A percentile compares a stretch with the other conserved stretches of the same genome.
These are phyloP conservation scores for Rousettus madagascariensis DNA, from an alignment of 2,797 vertebrate species.

Conservation along the genomic window DNA sequence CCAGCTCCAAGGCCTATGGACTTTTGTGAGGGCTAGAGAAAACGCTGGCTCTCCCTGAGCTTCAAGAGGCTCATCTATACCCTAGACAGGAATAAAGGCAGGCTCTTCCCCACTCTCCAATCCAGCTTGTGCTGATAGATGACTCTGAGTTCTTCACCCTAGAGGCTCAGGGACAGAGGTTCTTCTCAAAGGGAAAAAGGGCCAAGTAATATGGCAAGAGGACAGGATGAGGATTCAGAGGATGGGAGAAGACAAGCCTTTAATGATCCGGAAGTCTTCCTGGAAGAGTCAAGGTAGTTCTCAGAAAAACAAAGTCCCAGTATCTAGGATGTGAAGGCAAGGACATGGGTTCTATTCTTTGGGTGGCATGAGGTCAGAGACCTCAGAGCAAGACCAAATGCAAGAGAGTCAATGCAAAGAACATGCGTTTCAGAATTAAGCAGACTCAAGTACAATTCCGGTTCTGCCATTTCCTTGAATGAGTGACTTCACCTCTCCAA, in stretches of 20 bases:
- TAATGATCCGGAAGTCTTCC: background rate
- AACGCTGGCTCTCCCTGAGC: background rate
- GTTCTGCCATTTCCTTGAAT: background rate
- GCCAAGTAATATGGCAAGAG: background rate
- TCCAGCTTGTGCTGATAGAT: background rate
- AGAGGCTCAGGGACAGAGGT: background rate
- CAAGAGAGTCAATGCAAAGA: background rate
- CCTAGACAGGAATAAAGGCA: background rate
- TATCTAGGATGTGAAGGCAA: background rate
- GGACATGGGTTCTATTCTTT: background rate
- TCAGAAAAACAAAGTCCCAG: background rate
- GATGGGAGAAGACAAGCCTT: background rate
- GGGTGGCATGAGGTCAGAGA: background rate
- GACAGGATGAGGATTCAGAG: background rate
- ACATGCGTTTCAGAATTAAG: background rate
- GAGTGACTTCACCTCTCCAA: background rate
- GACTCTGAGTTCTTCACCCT: background rate
- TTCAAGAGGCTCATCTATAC: background rate
- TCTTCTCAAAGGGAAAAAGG: constrained; percentile 9
- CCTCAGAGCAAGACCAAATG: background rate
- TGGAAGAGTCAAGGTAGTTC: background rate
- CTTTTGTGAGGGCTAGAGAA: background rate
- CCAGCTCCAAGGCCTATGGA: background rate
- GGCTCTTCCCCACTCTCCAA: background rate
- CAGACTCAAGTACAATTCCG: background rate